A percentile compares a stretch with the other conserved stretches of the same genome.
Evolutionary conservation across 1,140 invertebrate genomes (phyloP).

Genomic region (Rhyacophila brunnea): DNA sequence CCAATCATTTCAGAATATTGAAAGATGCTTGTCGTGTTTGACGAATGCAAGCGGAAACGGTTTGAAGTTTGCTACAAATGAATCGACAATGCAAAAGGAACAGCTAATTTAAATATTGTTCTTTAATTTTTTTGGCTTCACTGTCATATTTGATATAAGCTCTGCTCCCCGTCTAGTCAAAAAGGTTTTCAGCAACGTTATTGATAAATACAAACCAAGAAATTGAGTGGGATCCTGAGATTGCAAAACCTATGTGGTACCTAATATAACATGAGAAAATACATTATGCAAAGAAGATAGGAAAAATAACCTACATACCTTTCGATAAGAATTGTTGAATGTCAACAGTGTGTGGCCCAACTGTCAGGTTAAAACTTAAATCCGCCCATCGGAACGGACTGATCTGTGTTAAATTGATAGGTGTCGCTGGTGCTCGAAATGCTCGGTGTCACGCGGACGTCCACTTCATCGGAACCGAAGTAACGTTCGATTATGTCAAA

Average conservation of each 20-base stretch:
- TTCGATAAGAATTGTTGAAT: neutral
- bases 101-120: too few species aligned
- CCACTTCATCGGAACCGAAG: slow-evolving; percentile 89
- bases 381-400: slow-evolving; percentile 72
- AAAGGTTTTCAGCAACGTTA: neutral
- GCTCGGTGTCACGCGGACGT: slow-evolving; percentile 73
- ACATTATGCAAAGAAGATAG: neutral
- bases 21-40: too few species aligned
- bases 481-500: slow-evolving; percentile 96
- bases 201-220: neutral
- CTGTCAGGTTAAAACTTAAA: slow-evolving; percentile 70
- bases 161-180: too few species aligned
- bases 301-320: neutral
- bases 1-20: too few species aligned
- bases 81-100: too few species aligned
- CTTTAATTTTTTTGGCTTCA: too few species aligned
- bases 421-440: slow-evolving; percentile 77
- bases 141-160: too few species aligned
- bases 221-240: neutral
- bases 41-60: too few species aligned
- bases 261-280: neutral
- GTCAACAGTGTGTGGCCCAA: neutral
- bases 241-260: neutral
- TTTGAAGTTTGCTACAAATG: too few species aligned
- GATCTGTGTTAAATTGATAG: slow-evolving; percentile 72